Conservation (phyloP, 2,888 invertebrate genomes). For the Allophyes oxyacanthae region DNA sequence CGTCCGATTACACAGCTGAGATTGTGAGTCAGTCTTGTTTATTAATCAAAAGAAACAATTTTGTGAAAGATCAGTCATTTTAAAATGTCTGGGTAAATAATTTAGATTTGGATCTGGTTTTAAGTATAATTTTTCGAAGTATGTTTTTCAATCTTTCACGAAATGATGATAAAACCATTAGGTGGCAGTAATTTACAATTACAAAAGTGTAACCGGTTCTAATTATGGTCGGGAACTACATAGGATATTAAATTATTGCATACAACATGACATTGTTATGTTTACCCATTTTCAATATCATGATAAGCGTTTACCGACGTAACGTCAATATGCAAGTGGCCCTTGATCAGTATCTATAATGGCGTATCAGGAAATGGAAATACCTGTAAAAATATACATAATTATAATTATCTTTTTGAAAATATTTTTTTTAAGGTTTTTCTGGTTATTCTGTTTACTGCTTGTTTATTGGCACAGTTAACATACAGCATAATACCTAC, state of each 20-base stretch:
- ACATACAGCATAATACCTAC: too few species aligned
- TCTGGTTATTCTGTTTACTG: too few species aligned
- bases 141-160: too few species aligned
- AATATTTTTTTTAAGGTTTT: too few species aligned
- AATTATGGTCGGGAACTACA: too few species aligned
- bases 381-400: neutral
- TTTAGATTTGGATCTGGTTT: too few species aligned
- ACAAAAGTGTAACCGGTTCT: too few species aligned
- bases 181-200: too few species aligned
- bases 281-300: neutral
- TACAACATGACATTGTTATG: neutral
- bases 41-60: neutral
- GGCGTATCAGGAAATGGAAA: neutral
- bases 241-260: neutral
- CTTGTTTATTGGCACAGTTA: too few species aligned
- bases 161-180: too few species aligned
- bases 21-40: constrained; percentile 28
- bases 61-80: constrained; percentile 5
- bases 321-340: neutral
- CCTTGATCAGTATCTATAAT: neutral
- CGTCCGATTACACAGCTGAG: constrained; percentile 8
- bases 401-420: neutral
- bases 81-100: neutral
- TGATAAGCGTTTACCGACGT: neutral
- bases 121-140: too few species aligned